These are phyloP conservation scores for Muschampia plurimacula DNA, from an alignment of 2,888 invertebrate genomes.

Conservation along the genomic window DNA sequence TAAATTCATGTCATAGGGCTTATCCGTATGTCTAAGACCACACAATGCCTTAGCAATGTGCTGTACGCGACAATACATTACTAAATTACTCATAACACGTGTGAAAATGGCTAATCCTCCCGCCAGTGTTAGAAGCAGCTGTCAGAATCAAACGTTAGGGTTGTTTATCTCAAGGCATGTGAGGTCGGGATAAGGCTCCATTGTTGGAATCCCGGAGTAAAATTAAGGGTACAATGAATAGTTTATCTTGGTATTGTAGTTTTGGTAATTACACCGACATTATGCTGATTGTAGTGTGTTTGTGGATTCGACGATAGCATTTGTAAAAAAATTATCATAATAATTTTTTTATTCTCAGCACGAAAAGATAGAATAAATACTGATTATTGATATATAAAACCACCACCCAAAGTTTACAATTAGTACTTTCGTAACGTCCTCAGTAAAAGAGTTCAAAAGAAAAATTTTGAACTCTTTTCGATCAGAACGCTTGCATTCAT, in stretches of 20 bases:
- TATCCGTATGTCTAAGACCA: neutral
- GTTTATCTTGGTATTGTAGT: constrained; percentile 31
- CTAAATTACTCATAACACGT: constrained; percentile 14
- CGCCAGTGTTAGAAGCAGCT: constrained; percentile 27
- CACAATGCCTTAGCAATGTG: constrained; percentile 2
- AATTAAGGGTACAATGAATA: constrained; percentile 37
- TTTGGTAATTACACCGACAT: neutral
- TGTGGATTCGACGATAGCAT: too few relatives aligned
- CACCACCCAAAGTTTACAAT: too few relatives aligned
- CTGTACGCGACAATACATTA: neutral
- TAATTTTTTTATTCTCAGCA: too few relatives aligned
- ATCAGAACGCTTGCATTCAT: too few relatives aligned
- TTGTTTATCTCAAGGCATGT: constrained; percentile 36
- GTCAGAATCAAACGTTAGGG: constrained; percentile 32
- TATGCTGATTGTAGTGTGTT: neutral
- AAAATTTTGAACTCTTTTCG: too few relatives aligned
- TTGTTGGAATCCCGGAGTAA: constrained; percentile 26
- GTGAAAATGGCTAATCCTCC: constrained; percentile 26
- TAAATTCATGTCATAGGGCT: neutral
- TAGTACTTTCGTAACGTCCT: too few relatives aligned
- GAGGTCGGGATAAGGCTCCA: constrained; percentile 25
- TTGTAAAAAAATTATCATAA: too few relatives aligned
- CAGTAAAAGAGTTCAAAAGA: too few relatives aligned
- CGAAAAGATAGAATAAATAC: too few relatives aligned
- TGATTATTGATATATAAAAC: too few relatives aligned